Evolutionary conservation across 2,888 invertebrate species (phyloP).

Genomic region (Acanthacorydalis orientalis): DNA sequence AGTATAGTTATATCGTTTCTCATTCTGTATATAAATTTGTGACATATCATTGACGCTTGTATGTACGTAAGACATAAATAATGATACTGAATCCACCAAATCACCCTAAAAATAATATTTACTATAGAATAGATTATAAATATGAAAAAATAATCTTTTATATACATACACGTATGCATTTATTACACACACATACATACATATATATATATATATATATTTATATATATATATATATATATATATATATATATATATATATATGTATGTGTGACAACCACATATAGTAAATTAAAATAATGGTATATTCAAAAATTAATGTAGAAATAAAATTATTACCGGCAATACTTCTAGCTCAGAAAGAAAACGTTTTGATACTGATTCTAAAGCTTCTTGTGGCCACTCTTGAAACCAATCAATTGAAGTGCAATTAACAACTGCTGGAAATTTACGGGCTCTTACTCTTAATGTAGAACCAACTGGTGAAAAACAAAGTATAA

Average conservation of each 20-base stretch:
- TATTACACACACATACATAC: no score
- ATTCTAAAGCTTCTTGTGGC: conserved; percentile 80
- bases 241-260: no score
- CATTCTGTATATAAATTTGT: conserved; percentile 60
- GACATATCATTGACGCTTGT: conserved; percentile 77
- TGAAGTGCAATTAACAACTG: conserved; percentile 79
- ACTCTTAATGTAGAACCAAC: conserved; percentile 78
- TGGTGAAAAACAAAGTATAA: conserved; percentile 86
- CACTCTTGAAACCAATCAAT: conserved; percentile 97
- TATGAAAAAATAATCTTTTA: conserved; percentile 4
- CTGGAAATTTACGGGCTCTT: conserved; percentile 83
- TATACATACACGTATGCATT: neutral
- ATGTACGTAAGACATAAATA: conserved; percentile 85
- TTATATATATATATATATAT: no score
- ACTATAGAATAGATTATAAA: no score
- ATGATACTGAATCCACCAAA: conserved; percentile 48
- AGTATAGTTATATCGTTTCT: conserved; percentile 85
- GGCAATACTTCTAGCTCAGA: conserved; percentile 58
- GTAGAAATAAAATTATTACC: conserved; percentile 24
- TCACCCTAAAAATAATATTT: conserved; percentile 30
- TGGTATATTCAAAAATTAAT: neutral
- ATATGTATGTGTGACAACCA: no score
- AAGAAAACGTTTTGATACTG: conserved; percentile 73
- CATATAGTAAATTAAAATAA: no score
- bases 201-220: no score